phyloP scores from a whole-genome alignment of 2,797 vertebrate species.

The Semotilus atromaculatus region DNA sequence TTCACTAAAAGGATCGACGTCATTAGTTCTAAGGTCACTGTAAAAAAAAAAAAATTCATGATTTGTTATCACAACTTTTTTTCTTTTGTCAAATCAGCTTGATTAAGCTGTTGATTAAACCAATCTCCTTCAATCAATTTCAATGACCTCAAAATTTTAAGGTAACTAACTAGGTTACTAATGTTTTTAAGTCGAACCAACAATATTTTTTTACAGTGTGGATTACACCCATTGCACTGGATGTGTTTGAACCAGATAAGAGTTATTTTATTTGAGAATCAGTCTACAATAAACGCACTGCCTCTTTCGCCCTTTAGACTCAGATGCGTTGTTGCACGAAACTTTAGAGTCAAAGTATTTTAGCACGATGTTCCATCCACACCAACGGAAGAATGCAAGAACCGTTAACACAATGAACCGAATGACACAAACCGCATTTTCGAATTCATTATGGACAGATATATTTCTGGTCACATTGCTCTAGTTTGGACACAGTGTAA shows the following conservation, averaged over 20 bases:
- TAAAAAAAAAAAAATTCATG: no score
- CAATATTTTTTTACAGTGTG: no score
- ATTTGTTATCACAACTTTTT: no score
- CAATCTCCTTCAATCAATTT: no score
- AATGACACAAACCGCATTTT: not conserved
- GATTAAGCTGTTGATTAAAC: no score
- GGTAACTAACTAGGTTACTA: no score
- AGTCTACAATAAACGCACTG: not conserved
- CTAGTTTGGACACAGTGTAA: not conserved
- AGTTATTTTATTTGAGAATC: not conserved
- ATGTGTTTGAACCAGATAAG: not conserved
- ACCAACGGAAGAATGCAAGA: not conserved
- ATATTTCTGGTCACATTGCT: not conserved
- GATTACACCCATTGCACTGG: not conserved
- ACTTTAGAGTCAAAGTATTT: not conserved
- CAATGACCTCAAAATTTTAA: no score
- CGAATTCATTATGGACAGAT: not conserved
- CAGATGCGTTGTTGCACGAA: not conserved
- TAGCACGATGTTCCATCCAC: not conserved
- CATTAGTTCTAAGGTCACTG: not conserved
- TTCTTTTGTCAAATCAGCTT: no score
- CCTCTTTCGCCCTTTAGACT: no score
- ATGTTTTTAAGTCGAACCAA: no score
- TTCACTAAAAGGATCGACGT: not conserved
- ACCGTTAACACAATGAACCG: not conserved